These are phyloP conservation scores for Cosmopolites sordidus DNA, from an alignment of 2,888 invertebrate species.

Conservation along the genomic window DNA sequence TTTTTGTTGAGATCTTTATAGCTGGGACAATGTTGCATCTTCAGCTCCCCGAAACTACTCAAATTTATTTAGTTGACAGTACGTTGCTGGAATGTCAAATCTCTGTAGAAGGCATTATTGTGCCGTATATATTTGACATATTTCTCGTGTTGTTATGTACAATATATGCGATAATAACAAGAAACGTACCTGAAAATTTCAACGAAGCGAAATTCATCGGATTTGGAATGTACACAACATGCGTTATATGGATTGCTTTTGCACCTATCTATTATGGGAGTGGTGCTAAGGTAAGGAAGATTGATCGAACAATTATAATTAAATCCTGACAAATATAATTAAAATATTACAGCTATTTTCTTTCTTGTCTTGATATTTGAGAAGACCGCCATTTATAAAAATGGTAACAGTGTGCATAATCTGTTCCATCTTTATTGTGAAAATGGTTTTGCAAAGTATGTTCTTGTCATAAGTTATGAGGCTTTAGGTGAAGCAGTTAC, in stretches of 20 bases:
- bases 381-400: no score
- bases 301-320: no score
- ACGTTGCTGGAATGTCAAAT: constrained; percentile 63
- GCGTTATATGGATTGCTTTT: constrained; percentile 75
- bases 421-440: no score
- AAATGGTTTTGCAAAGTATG: no score
- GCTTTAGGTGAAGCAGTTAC: no score
- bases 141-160: constrained; percentile 70
- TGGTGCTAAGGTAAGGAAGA: constrained; percentile 53
- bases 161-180: constrained; percentile 69
- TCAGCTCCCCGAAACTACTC: constrained; percentile 57
- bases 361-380: no score
- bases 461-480: no score
- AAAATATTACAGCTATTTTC: no score
- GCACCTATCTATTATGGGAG: constrained; percentile 72
- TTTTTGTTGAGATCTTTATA: constrained; percentile 63
- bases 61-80: constrained; percentile 52
- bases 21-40: constrained; percentile 57
- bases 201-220: constrained; percentile 73
- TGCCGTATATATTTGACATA: constrained; percentile 68
- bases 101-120: constrained; percentile 55
- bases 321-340: no score
- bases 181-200: constrained; percentile 78
- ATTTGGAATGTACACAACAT: constrained; percentile 77
- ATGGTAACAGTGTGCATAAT: no score